Percentiles rank a stretch among this genome's conserved stretches.
Conservation (phyloP, 2,113 vertebrate species). For the Bothrops jararaca region DNA sequence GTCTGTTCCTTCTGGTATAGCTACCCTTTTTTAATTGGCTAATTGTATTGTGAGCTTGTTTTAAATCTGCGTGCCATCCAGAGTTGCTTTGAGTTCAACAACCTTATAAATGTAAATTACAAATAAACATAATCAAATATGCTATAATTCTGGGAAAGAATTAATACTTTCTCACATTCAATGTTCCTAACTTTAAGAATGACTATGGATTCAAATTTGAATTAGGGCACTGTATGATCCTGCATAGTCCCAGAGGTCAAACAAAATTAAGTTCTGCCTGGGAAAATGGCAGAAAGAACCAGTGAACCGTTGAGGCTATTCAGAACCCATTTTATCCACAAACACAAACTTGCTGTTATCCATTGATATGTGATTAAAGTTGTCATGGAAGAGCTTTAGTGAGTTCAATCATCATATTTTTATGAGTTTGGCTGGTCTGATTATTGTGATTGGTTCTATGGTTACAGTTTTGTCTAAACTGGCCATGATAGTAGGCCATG, state of each 20-base stretch:
- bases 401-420: background rate
- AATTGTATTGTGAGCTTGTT: background rate
- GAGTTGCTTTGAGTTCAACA: background rate
- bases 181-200: background rate
- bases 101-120: background rate
- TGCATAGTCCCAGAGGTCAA: background rate
- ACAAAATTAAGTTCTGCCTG: background rate
- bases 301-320: background rate
- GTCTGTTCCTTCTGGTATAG: background rate
- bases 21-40: background rate
- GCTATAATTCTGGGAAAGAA: background rate
- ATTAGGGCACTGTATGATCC: too few relatives aligned
- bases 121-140: background rate
- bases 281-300: background rate
- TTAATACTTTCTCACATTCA: too few relatives aligned
- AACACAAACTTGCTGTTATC: too few relatives aligned
- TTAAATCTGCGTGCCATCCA: background rate
- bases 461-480: background rate
- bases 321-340: background rate
- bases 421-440: background rate
- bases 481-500: background rate
- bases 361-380: background rate
- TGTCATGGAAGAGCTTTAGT: background rate
- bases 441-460: background rate
- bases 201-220: background rate